A percentile compares a stretch with the other conserved stretches of the same genome.
These are phyloP conservation scores for Mormyrus iriodes DNA, from an alignment of 2,113 vertebrate genomes.

Conservation along the genomic window DNA sequence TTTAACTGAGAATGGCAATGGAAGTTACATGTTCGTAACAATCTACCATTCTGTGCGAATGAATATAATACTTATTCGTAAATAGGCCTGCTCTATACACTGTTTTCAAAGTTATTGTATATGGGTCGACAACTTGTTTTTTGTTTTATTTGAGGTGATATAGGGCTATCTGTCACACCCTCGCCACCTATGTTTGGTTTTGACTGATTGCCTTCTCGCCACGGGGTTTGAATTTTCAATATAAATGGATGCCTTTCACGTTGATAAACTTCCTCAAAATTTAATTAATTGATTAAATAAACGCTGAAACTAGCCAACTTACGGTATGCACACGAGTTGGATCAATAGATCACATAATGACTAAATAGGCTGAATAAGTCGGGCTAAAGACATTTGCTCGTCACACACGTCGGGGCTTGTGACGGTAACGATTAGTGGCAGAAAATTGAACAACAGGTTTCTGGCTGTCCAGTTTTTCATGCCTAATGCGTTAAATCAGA, in stretches of 20 bases:
- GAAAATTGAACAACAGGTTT: slow-evolving; percentile 17
- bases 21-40: not conserved
- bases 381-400: not conserved
- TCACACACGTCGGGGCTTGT: not conserved
- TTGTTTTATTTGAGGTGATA: no score
- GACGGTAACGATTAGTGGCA: slow-evolving; percentile 9
- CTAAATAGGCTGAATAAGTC: not conserved
- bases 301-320: not conserved
- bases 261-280: not conserved
- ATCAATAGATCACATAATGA: not conserved
- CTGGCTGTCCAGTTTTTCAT: not conserved
- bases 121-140: no score
- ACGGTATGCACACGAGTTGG: not conserved
- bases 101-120: not conserved
- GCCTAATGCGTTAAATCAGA: slow-evolving; percentile 16
- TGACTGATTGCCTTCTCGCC: no score
- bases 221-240: not conserved
- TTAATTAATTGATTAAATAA: not conserved
- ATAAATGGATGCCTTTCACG: not conserved
- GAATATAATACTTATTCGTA: not conserved
- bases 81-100: not conserved
- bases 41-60: not conserved
- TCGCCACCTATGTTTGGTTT: no score
- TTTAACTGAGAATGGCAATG: not conserved
- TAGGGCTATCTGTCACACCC: no score